These are phyloP conservation scores for Strix occidentalis DNA, from an alignment of 2,797 vertebrate genomes.

Conservation along the genomic window DNA sequence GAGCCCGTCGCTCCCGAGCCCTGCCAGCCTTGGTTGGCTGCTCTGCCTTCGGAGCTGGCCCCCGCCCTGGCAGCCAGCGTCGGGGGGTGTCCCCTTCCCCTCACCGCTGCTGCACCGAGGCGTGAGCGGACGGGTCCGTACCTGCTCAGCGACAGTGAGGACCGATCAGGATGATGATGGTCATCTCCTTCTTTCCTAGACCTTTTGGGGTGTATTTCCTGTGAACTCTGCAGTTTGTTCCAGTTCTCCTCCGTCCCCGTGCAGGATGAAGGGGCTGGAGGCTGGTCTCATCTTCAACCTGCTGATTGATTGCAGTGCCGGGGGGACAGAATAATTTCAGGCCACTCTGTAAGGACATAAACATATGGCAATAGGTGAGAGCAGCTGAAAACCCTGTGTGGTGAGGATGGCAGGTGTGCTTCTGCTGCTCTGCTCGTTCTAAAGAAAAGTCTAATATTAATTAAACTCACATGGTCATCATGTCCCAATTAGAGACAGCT, in stretches of 20 bases:
- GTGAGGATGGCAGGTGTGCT: not conserved
- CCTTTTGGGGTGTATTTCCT: not conserved
- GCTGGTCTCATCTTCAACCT: not conserved
- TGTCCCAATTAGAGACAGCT: not conserved
- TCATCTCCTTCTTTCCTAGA: not conserved
- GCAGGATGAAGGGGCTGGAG: rapidly evolving
- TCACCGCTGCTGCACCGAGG: too few species aligned
- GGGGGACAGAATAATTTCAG: not conserved
- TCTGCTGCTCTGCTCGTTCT: not conserved
- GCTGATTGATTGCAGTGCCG: not conserved
- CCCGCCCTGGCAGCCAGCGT: too few species aligned
- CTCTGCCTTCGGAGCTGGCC: too few species aligned
- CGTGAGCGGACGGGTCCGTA: too few species aligned
- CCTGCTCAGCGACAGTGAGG: rapidly evolving
- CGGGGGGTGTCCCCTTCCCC: too few species aligned
- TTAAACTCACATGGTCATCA: not conserved
- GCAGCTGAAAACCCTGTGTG: rapidly evolving
- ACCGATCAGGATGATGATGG: rapidly evolving
- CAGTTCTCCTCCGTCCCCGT: not conserved
- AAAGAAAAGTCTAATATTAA: not conserved
- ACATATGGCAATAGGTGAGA: not conserved
- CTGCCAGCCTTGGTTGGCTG: too few species aligned
- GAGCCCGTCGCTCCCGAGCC: too few species aligned
- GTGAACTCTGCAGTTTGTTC: not conserved
- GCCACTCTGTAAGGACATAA: rapidly evolving